Base-by-base conservation (phyloP, 2,888 invertebrate species). In the Podotricha telesiphe region DNA sequence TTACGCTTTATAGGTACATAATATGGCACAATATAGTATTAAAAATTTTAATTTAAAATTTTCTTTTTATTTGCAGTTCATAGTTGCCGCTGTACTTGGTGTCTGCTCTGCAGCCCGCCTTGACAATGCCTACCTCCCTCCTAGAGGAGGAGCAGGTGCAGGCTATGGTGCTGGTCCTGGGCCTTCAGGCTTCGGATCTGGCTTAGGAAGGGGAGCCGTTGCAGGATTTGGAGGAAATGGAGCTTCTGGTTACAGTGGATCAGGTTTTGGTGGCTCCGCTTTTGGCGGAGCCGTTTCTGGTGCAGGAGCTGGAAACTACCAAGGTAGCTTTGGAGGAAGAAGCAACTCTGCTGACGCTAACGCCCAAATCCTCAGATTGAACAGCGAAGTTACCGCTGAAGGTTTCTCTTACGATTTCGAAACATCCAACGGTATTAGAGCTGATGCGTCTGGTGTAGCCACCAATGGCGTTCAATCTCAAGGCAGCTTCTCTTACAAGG, bases 111-210 rank as follows among this genome's bases (percentile, higher is more conserved):
- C 91, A 74, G 92, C 87, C 80, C 91, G 92, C 65, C 84, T 92
- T 56, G 92, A 92, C 77, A 93, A 92, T 83, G 88, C 90, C 77
- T 93, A 93, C 86, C 87, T 93, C 74, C 93, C 93, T 20, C 93
- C 93, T 71, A 87, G 92, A 81, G 90, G 90, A 63, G 89, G 89
- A 65, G 78, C 86, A 59, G 88, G 91, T 1, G 87, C 91, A 72
- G 90, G 91, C 2, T 87, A 86, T 74, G 88, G 87, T 10, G 84
- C 84, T 1, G 86, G 85, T 2, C 81, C 84, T 47, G 81, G 82
- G 10, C 62, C 66, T 17, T 69, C 74, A 10, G 76, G 78, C 7
- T 71, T 71, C 19, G 78, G 76, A 51, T 73, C 74, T 11, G 76
- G 75, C 65, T 76, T 69, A 47, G 77, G 76, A 15, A 73, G 69